Evolutionary conservation across 37 sponge, comb jelly and placozoan genomes (phyloP), one percentile per base, ranked within the genome.

Genomic region (Diacarnus erythraeanus): DNA sequence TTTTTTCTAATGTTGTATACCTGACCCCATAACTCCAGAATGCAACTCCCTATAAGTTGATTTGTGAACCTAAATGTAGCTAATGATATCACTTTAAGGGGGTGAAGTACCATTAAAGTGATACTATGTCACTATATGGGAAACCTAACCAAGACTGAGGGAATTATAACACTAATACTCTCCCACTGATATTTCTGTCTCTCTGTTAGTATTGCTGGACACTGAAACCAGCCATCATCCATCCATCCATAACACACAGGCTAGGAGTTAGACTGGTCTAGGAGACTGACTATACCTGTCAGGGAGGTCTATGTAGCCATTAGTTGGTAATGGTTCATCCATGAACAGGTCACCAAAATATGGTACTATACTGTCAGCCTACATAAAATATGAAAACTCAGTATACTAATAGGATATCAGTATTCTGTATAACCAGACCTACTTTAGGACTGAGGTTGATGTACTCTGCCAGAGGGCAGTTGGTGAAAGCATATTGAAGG

Each of bases 391-490:
- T 1, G 20, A 42, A 66, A 21, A 22, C 44, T 23, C 20, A 37
- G 61, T 54, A 18, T 54, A 21, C 18, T 54, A 12, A 54, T 54
- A 18, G 57, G 12, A 64, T n/a, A 9, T 15, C n/a, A n/a, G n/a
- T n/a, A n/a, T n/a, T n/a, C n/a, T n/a, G n/a, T n/a, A n/a, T n/a
- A n/a, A n/a, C n/a, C 10, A 6, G 64, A 63, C 64, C 6, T 27
- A 92, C 93, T 71, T 94, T 74, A 30, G 84, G 81, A 71, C 95
- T 94, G 36, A 94, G 88, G 66, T 88, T 90, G 77, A 94, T 90
- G 88, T 90, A 94, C 76, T 94, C 95, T 35, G 95, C 95, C 61
- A 94, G 36, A 12, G 95, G 95, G 77, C 95, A 94, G 91, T 90
- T 90, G 34, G 71, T 42, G 79, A 94, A 94, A 74, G 95, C 95